phyloP scores from a whole-genome alignment of 2,113 vertebrate species.

The Ciconia stormi region DNA sequence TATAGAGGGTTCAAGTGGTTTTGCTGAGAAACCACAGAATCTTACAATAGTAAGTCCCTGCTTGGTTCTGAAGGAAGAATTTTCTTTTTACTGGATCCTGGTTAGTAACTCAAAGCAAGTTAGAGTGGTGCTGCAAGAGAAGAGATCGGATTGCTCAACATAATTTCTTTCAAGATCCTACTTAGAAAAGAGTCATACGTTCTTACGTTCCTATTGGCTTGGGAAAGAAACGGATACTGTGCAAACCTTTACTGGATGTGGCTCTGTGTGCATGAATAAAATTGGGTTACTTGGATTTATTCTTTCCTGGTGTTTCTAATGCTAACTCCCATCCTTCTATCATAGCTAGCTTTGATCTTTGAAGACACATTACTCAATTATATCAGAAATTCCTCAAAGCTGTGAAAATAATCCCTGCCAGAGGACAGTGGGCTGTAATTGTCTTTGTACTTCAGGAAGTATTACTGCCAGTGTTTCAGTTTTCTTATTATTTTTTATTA shows the following conservation, averaged over 20 bases:
- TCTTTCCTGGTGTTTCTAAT: not conserved
- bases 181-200: not conserved
- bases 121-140: not conserved
- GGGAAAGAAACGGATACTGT: not conserved
- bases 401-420: not conserved
- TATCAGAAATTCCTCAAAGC: not conserved
- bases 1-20: not conserved
- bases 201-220: not conserved
- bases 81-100: not conserved
- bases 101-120: not conserved
- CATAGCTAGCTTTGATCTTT: constrained; percentile 3
- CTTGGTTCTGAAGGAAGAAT: not conserved
- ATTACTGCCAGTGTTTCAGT: not conserved
- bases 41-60: not conserved
- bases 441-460: not conserved
- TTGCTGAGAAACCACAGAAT: not conserved
- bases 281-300: not conserved
- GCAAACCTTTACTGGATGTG: not conserved
- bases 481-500: not conserved
- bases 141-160: not conserved
- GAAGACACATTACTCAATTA: not conserved
- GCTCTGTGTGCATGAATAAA: not conserved
- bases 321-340: not conserved
- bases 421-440: not conserved
- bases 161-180: not conserved